Percentiles rank a stretch among this genome's conserved stretches.
phyloP scores from a whole-genome alignment of 2,113 vertebrate genomes.

The Hemibagrus wyckioides region DNA sequence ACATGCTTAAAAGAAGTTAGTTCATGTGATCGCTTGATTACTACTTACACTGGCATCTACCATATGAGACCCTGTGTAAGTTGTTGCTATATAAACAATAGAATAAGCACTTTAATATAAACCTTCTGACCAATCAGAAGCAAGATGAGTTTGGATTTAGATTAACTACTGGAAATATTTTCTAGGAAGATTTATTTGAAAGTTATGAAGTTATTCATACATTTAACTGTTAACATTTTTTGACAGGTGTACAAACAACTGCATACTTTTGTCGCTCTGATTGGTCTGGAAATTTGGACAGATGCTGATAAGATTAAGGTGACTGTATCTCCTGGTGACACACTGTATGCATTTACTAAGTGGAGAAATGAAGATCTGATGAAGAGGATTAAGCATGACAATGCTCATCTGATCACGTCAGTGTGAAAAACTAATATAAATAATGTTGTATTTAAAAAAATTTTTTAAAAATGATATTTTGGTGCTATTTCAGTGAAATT shows the following conservation, averaged over 20 bases:
- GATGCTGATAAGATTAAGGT: conserved; percentile 73
- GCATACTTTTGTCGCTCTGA: conserved; percentile 80
- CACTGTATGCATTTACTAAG: conserved; percentile 75
- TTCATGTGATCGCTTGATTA: not conserved
- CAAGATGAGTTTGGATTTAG: no score
- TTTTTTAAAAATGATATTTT: not conserved
- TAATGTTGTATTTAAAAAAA: not conserved
- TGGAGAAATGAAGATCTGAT: conserved; percentile 76
- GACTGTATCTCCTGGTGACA: conserved; percentile 58
- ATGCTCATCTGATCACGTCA: conserved; percentile 89
- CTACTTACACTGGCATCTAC: not conserved
- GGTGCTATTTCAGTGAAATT: conserved; percentile 64
- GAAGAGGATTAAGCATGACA: conserved; percentile 76
- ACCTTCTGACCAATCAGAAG: not conserved
- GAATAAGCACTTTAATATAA: not conserved
- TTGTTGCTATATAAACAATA: no score
- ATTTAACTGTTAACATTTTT: no score
- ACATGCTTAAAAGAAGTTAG: not conserved
- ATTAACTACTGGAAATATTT: not conserved
- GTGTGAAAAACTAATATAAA: not conserved
- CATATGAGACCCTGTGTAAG: no score
- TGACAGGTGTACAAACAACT: conserved; percentile 58
- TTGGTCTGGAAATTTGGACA: conserved; percentile 87
- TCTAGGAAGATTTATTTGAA: not conserved
- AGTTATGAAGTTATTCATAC: not conserved